A percentile compares a stretch with the other conserved stretches of the same genome.
Conservation (phyloP, 2,797 vertebrate species). For the Acridotheres tristis region DNA sequence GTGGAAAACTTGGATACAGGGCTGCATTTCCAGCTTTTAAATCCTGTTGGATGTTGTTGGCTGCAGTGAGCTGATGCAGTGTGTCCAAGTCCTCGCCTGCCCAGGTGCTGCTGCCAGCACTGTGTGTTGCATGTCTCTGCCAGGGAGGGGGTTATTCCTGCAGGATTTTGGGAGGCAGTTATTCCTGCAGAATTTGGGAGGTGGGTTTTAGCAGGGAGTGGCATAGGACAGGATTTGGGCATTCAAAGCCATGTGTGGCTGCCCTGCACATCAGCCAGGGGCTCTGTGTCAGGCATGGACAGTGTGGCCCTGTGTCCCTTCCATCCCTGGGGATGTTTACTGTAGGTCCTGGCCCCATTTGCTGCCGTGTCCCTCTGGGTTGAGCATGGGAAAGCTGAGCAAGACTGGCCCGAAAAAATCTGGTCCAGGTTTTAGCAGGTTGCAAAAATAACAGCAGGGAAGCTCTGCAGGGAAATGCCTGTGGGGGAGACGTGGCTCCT, state of each 20-base stretch:
- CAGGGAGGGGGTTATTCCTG: neutral
- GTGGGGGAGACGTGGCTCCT: fast-evolving
- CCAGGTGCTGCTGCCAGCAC: neutral
- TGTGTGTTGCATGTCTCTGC: neutral
- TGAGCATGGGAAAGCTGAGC: neutral
- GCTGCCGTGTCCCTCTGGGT: neutral
- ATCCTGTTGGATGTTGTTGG: neutral
- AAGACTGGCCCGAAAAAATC: constrained; percentile 26
- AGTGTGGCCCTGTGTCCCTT: neutral
- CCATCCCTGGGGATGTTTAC: fast-evolving
- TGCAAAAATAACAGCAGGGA: constrained; percentile 54
- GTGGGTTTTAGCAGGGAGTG: neutral
- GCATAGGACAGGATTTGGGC: neutral
- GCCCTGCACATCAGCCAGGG: fast-evolving
- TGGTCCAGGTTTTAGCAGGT: constrained; percentile 20
- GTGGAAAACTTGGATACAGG: neutral
- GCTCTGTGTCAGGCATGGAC: fast-evolving
- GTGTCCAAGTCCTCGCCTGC: neutral
- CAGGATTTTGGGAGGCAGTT: neutral
- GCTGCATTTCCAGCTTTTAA: neutral
- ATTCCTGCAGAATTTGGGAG: neutral
- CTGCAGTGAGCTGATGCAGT: neutral
- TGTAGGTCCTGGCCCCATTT: fast-evolving
- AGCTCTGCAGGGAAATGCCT: neutral
- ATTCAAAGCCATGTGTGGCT: neutral